These are phyloP conservation scores for Daktulosphaira vitifoliae DNA, from an alignment of 1,140 invertebrate genomes.

Conservation along the genomic window DNA sequence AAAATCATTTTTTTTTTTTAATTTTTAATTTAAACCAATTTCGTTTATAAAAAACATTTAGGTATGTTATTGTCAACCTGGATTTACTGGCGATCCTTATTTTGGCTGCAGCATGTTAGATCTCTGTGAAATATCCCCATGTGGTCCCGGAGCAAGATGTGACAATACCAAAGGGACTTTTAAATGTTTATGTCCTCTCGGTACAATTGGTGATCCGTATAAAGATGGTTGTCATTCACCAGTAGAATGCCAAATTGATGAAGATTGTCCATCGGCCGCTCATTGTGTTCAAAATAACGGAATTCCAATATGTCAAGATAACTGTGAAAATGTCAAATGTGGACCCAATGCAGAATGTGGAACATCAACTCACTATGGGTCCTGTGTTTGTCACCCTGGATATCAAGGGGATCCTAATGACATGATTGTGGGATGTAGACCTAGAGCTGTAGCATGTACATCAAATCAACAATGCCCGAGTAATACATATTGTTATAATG, in stretches of 20 bases:
- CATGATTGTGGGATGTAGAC: slow-evolving; percentile 61
- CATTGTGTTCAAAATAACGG: slow-evolving; percentile 69
- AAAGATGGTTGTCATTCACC: slow-evolving; percentile 56
- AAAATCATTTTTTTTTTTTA: background rate
- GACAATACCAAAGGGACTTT: slow-evolving; percentile 67
- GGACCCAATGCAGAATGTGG: slow-evolving; percentile 85
- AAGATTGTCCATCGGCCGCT: slow-evolving; percentile 75
- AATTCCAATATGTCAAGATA: slow-evolving; percentile 19
- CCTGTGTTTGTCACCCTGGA: slow-evolving; percentile 76
- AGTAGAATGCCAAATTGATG: slow-evolving; percentile 67
- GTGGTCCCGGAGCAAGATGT: slow-evolving; percentile 78
- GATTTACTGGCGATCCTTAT: slow-evolving; percentile 79
- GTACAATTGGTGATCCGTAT: slow-evolving; percentile 65
- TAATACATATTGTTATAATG: slow-evolving; percentile 73
- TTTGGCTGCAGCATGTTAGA: slow-evolving; percentile 76
- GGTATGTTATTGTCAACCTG: slow-evolving; percentile 74
- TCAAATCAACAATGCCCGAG: slow-evolving; percentile 61
- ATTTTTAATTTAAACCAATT: slow-evolving; percentile 52
- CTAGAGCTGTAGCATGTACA: slow-evolving; percentile 61
- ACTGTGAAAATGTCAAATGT: slow-evolving; percentile 73
- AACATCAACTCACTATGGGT: slow-evolving; percentile 64
- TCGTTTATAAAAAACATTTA: slow-evolving; percentile 69
- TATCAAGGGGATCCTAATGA: slow-evolving; percentile 72
- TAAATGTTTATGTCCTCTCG: slow-evolving; percentile 65
- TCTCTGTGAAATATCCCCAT: slow-evolving; percentile 65